phyloP scores from a whole-genome alignment of 2,113 vertebrate species.

The Lynx canadensis region DNA sequence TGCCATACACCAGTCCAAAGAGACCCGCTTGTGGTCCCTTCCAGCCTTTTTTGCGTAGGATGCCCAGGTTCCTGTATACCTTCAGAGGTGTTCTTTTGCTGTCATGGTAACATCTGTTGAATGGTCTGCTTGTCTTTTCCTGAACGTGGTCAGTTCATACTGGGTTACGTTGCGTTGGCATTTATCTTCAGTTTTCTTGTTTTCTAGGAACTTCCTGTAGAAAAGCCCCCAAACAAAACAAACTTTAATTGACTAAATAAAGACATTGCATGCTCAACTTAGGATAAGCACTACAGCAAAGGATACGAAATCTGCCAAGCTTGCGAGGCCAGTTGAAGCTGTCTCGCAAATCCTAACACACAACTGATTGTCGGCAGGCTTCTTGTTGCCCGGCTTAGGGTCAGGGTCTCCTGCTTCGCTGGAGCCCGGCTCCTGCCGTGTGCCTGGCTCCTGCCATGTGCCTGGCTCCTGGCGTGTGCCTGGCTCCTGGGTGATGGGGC shows the following conservation, averaged over 20 bases:
- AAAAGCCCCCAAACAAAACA: conserved; percentile 74
- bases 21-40: background rate
- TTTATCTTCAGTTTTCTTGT: conserved; percentile 84
- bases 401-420: conserved; percentile 53
- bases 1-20: background rate
- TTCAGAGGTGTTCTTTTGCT: conserved; percentile 50
- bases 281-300: conserved; percentile 82
- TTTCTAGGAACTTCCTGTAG: conserved; percentile 87
- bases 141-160: conserved; percentile 75
- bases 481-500: conserved; percentile 60
- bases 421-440: fast-evolving
- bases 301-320: conserved; percentile 80
- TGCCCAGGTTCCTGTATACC: background rate
- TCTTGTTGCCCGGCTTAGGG: conserved; percentile 66
- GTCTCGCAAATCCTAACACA: conserved; percentile 64
- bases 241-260: conserved; percentile 78
- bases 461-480: background rate
- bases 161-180: conserved; percentile 73
- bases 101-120: conserved; percentile 68
- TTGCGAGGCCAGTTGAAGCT: conserved; percentile 79
- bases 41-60: background rate
- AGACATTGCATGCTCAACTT: conserved; percentile 83
- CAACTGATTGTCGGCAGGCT: conserved; percentile 73
- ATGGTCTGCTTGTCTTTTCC: conserved; percentile 54
- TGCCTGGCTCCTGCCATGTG: background rate